A percentile compares a stretch with the other conserved stretches of the same genome.
phyloP scores from a whole-genome alignment of 2,113 vertebrate genomes.

The Parus major region DNA sequence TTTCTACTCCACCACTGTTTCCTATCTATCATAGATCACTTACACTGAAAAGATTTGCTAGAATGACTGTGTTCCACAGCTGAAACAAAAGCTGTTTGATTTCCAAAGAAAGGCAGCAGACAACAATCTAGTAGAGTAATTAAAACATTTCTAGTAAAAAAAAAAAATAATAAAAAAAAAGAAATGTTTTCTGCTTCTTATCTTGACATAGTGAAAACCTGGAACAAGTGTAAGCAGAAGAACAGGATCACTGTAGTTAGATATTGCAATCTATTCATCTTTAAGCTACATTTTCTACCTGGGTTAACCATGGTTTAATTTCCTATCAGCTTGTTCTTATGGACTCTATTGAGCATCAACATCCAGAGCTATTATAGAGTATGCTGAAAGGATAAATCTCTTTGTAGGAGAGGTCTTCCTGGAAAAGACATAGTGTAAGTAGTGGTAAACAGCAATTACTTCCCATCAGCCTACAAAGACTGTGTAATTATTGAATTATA shows the following conservation, averaged over 20 bases:
- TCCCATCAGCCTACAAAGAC: neutral
- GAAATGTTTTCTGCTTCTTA: neutral
- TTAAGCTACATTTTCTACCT: neutral
- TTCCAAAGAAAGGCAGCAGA: neutral
- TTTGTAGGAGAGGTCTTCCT: neutral
- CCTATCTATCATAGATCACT: neutral
- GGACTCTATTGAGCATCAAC: neutral
- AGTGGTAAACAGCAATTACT: neutral
- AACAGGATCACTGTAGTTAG: neutral
- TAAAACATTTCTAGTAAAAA: neutral
- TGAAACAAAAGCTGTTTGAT: neutral
- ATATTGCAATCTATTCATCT: neutral
- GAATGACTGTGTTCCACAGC: neutral
- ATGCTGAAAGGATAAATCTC: neutral
- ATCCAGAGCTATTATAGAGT: neutral
- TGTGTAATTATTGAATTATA: neutral
- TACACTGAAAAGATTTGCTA: neutral
- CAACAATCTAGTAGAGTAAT: neutral
- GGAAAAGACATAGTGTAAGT: neutral
- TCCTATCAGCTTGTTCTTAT: neutral
- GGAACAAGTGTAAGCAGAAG: conserved; percentile 7
- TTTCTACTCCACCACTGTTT: neutral
- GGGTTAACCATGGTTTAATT: conserved; percentile 16
- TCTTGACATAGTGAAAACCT: neutral
- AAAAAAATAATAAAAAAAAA: accelerated